Base-by-base conservation (phyloP, 2,113 vertebrate species). In the Tragelaphus buxtoni region DNA sequence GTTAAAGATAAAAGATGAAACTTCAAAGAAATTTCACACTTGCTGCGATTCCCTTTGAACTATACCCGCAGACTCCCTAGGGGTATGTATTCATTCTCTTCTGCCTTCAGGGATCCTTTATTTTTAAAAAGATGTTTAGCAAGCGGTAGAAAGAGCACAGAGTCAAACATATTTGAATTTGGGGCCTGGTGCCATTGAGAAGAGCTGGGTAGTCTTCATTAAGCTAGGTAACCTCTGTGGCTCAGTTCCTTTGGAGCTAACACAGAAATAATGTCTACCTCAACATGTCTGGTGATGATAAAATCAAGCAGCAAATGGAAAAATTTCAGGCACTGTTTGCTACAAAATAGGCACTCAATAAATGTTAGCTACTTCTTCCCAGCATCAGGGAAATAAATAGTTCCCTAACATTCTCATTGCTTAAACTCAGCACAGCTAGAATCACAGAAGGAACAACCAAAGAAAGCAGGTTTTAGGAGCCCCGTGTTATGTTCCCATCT, bases 1-100 rank as follows among this genome's bases (percentile, higher is more conserved):
- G 82, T 96, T 97, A 97, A 97, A 97, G 97, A 97, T 98, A 96
- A 98, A 97, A 97, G 97, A 96, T 97, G 95, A 92, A 96, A 98
- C 97, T 97, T 98, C 97, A 98, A 98, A 98, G 97, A 97, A 97
- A 97, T 98, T 98, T 97, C 95, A 97, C 96, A 90, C 94, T 97
- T 82, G 39, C 94, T 97, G 53, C 86, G 94, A 96, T 94, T 97
- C 61, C 61, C 76, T 98, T 98, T 98, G 97, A 98, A 98, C 96
- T 97, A 89, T 6, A 94, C 84, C 61, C 88, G 28, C 88, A 89
- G 92, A 90, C 58, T 95, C 97, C 95, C 92, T 79, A 94, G 88
- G 93, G 96, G 24, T 84, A 6, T 95, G 60, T 88, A 92, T 96
- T 94, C 92, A 95, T 90, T 97, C 81, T 94, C 63, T 11, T 90